A percentile compares a stretch with the other conserved stretches of the same genome.
phyloP scores from a whole-genome alignment of 2,797 vertebrate genomes.

The Oryzias dopingdopingensis region DNA sequence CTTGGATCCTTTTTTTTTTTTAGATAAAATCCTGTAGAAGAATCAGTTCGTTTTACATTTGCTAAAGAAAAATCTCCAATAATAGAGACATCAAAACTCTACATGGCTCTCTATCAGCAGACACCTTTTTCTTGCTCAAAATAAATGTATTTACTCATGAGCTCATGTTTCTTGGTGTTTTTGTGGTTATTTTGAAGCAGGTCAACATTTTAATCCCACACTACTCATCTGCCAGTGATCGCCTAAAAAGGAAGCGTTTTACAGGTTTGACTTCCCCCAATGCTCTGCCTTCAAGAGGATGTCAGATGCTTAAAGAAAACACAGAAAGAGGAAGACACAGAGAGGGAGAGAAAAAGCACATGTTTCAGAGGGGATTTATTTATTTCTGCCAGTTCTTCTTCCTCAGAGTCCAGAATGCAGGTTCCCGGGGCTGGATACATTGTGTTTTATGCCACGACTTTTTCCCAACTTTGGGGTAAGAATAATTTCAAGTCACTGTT shows the following conservation, averaged over 20 bases:
- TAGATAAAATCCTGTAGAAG: too few relatives aligned
- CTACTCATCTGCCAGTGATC: background rate
- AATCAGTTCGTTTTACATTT: too few relatives aligned
- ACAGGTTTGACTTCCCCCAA: constrained; percentile 49
- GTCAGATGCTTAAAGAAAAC: constrained; percentile 57
- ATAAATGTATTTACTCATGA: too few relatives aligned
- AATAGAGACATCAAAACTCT: too few relatives aligned
- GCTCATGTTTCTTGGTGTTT: background rate
- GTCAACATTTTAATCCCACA: constrained; percentile 29
- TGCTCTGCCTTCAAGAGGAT: constrained; percentile 56
- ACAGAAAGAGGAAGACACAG: constrained; percentile 32
- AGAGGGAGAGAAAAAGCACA: constrained; percentile 13
- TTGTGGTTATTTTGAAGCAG: background rate
- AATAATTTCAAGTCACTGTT: background rate
- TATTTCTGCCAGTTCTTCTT: constrained; percentile 8
- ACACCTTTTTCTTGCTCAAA: too few relatives aligned
- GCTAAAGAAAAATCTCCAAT: too few relatives aligned
- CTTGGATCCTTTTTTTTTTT: too few relatives aligned
- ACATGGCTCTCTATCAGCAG: too few relatives aligned
- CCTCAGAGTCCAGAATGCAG: constrained; percentile 53
- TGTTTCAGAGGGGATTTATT: constrained; percentile 9
- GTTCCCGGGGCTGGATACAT: constrained; percentile 17
- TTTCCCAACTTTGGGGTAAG: constrained; percentile 57
- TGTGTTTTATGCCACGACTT: constrained; percentile 43
- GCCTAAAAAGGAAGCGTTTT: constrained; percentile 68